Percentiles rank a stretch among this genome's conserved stretches.
Conservation (phyloP, 2,113 vertebrate genomes). For the Abramis brama region DNA sequence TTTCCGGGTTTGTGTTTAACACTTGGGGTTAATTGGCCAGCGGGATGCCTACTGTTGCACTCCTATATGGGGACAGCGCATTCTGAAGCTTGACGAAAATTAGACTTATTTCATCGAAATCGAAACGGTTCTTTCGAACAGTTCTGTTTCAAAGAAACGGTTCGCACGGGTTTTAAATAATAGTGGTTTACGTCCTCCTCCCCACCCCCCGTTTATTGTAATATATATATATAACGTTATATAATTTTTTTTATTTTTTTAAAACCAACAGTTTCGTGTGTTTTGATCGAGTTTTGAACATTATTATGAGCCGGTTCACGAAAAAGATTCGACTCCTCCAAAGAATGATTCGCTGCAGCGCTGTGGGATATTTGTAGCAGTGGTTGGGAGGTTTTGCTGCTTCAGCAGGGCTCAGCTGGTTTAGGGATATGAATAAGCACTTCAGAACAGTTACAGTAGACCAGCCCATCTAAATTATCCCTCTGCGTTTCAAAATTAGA, state of each 20-base stretch:
- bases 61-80: not conserved
- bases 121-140: not conserved
- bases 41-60: constrained; percentile 4
- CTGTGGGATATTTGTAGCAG: constrained; percentile 19
- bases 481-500: constrained; percentile 14
- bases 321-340: not conserved
- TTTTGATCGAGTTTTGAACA: not conserved
- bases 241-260: too few relatives aligned
- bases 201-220: not conserved
- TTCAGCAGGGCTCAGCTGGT: constrained; percentile 23
- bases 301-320: not conserved
- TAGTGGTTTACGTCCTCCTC: not conserved
- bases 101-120: not conserved
- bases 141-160: not conserved
- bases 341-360: not conserved
- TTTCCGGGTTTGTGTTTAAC: constrained; percentile 35
- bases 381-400: constrained; percentile 21
- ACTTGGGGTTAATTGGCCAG: constrained; percentile 46
- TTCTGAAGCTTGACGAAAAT: not conserved
- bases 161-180: not conserved
- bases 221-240: too few relatives aligned
- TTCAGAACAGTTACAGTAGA: constrained; percentile 2
- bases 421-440: constrained; percentile 19
- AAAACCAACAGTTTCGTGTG: not conserved
- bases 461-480: constrained; percentile 23